Conservation (phyloP, 35 echinoderm and acorn worm species). For the Nesometra sesokonis region DNA sequence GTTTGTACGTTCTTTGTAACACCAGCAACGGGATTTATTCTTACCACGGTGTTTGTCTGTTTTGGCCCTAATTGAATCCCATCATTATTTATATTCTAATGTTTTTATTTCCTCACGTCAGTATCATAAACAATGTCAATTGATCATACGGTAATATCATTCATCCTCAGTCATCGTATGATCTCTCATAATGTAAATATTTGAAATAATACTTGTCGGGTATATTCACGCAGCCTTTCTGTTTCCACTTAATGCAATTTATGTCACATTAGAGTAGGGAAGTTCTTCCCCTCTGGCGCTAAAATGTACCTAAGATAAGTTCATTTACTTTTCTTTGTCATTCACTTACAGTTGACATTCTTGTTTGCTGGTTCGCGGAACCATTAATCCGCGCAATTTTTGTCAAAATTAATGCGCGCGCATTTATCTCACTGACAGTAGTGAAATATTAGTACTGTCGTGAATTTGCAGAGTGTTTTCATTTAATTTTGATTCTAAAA, state of each 20-base stretch:
- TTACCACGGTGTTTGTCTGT: too few species aligned
- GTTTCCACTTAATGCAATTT: neutral
- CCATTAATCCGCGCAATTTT: neutral
- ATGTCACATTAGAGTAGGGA: neutral
- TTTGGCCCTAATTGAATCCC: too few species aligned
- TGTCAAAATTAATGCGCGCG: neutral
- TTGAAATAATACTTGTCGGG: too few species aligned
- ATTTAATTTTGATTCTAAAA: neutral
- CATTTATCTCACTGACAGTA: neutral
- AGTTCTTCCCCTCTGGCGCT: neutral
- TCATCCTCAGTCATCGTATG: too few species aligned
- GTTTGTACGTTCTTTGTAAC: too few species aligned
- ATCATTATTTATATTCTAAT: too few species aligned
- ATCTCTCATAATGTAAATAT: too few species aligned
- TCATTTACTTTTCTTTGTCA: neutral
- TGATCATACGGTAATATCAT: too few species aligned
- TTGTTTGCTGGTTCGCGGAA: neutral
- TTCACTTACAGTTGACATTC: neutral
- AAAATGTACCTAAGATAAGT: neutral
- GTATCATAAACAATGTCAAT: too few species aligned
- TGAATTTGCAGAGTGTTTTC: neutral
- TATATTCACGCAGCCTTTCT: neutral
- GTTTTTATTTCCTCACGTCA: too few species aligned
- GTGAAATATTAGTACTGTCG: neutral
- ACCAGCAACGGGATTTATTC: too few species aligned